phyloP scores from a whole-genome alignment of 2,888 invertebrate species.

The Tetragnatha montana region DNA sequence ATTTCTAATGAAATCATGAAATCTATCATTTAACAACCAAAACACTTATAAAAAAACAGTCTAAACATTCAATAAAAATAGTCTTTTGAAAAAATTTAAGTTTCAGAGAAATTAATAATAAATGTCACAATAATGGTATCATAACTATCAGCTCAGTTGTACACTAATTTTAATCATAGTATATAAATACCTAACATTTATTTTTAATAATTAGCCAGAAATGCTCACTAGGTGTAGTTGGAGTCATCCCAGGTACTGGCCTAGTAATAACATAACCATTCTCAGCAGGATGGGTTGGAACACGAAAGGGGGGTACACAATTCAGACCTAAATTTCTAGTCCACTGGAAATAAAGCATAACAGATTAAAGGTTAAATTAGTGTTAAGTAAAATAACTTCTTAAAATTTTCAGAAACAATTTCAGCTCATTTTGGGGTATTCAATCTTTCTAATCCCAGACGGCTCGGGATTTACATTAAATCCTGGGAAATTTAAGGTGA shows the following conservation, averaged over 20 bases:
- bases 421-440: background rate
- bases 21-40: too few species aligned
- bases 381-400: background rate
- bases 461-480: background rate
- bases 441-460: too few species aligned
- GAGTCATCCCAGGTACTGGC: conserved; percentile 73
- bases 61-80: conserved; percentile 3
- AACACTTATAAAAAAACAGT: background rate
- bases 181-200: background rate
- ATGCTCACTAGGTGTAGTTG: conserved; percentile 65
- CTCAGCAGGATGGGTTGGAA: conserved; percentile 84
- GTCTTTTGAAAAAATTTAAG: background rate
- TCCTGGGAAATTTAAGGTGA: background rate
- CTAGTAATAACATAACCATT: conserved; percentile 82
- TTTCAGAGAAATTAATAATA: too few species aligned
- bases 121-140: background rate
- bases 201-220: background rate
- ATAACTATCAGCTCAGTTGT: too few species aligned
- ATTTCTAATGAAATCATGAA: too few species aligned
- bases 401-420: background rate
- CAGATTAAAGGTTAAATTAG: background rate
- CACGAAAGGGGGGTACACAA: conserved; percentile 80
- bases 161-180: background rate
- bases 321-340: conserved; percentile 79
- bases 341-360: conserved; percentile 75